phyloP scores from a whole-genome alignment of 1,140 invertebrate species.

The Pseudomyrmex concolor region DNA sequence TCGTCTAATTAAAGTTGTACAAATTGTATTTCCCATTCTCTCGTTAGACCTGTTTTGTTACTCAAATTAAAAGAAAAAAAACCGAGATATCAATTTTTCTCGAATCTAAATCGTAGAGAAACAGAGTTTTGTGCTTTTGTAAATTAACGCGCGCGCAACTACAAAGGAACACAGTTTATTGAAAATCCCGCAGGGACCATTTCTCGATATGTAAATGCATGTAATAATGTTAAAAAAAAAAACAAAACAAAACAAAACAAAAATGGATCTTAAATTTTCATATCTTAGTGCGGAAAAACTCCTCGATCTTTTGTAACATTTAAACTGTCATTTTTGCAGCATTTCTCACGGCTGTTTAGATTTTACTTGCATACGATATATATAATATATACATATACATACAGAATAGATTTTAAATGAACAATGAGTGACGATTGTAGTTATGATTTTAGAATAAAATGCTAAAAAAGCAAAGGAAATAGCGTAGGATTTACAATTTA shows the following conservation, averaged over 20 bases:
- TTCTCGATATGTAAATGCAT: constrained; percentile 66
- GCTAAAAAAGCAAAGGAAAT: not conserved
- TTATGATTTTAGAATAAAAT: constrained; percentile 19
- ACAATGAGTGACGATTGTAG: not conserved
- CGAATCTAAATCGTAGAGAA: constrained; percentile 12
- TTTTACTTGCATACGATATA: constrained; percentile 4
- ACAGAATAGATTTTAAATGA: constrained; percentile 12
- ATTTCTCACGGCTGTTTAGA: constrained; percentile 12
- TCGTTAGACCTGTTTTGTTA: constrained; percentile 36
- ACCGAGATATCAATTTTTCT: constrained; percentile 54
- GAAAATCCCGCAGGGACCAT: constrained; percentile 79
- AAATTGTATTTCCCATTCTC: constrained; percentile 52
- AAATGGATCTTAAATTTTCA: constrained; percentile 58
- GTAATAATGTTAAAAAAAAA: constrained; percentile 33
- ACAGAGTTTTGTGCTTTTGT: constrained; percentile 65
- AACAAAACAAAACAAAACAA: too few relatives aligned
- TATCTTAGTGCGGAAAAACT: constrained; percentile 45
- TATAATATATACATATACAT: not conserved
- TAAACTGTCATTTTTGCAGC: constrained; percentile 40
- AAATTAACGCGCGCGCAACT: constrained; percentile 37
- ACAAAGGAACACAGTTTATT: constrained; percentile 51
- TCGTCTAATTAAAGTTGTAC: constrained; percentile 18
- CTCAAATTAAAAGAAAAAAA: too few relatives aligned
- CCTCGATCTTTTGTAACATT: constrained; percentile 54
- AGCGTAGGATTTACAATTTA: constrained; percentile 18